phyloP scores from a whole-genome alignment of 2,797 vertebrate genomes.

The Pseudopleuronectes americanus region DNA sequence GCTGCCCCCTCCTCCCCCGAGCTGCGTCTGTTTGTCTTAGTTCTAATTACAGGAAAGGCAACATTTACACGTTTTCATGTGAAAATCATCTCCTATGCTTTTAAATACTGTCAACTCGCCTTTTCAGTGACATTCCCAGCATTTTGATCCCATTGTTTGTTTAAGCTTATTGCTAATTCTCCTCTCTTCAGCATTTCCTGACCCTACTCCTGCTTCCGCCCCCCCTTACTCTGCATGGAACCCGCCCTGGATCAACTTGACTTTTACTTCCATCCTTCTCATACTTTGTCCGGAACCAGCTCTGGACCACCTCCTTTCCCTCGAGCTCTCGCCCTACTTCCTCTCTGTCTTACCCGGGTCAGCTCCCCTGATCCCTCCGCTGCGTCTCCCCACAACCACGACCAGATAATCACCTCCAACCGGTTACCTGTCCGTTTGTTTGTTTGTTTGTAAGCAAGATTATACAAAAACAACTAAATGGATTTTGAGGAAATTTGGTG shows the following conservation, averaged over 20 bases:
- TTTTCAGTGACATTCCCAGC: background rate
- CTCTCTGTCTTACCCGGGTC: no score
- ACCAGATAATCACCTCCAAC: background rate
- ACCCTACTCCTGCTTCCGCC: background rate
- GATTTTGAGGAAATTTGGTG: no score
- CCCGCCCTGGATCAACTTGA: conserved; percentile 2
- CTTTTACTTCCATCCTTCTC: background rate
- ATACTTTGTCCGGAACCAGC: background rate
- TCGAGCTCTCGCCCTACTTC: no score
- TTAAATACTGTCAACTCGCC: background rate
- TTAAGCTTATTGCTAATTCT: background rate
- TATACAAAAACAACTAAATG: no score
- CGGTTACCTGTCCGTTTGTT: no score
- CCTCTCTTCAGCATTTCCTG: background rate
- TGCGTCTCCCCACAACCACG: background rate
- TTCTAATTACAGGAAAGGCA: background rate
- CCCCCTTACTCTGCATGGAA: no score
- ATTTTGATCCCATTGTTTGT: background rate
- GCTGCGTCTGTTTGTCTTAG: no score
- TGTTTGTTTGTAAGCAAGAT: no score
- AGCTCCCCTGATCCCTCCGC: background rate
- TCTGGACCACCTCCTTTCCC: background rate
- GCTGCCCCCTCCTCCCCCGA: background rate
- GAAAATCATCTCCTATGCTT: background rate
- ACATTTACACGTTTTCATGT: background rate